phyloP scores from a whole-genome alignment of 1,140 invertebrate genomes.

The Psilanteris sp. region DNA sequence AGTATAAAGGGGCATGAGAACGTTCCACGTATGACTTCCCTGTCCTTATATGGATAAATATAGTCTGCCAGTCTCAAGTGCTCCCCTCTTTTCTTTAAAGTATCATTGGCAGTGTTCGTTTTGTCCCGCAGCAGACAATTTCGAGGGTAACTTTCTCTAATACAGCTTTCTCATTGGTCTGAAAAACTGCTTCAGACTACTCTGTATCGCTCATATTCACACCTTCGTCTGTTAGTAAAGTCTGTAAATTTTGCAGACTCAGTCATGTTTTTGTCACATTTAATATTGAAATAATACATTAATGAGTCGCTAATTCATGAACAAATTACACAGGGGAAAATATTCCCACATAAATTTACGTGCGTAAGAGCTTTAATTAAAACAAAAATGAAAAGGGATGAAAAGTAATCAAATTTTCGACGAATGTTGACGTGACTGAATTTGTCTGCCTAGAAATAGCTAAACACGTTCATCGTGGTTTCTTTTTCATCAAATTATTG shows the following conservation, averaged over 20 bases:
- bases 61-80: slow-evolving; percentile 65
- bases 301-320: slow-evolving; percentile 51
- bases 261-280: slow-evolving; percentile 45
- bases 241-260: slow-evolving; percentile 46
- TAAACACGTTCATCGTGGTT: slow-evolving; percentile 3
- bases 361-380: slow-evolving; percentile 45
- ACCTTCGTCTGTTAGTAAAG: slow-evolving; percentile 55
- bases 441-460: slow-evolving; percentile 4
- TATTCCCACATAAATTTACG: slow-evolving; percentile 34
- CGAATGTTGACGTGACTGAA: slow-evolving; percentile 14
- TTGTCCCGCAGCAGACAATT: slow-evolving; percentile 66
- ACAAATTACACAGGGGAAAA: slow-evolving; percentile 46
- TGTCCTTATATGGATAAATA: slow-evolving; percentile 61
- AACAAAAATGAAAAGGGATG: slow-evolving; percentile 38
- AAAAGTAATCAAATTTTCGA: slow-evolving; percentile 45
- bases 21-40: slow-evolving; percentile 57
- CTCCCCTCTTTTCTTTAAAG: slow-evolving; percentile 65
- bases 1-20: slow-evolving; percentile 45
- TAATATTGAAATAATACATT: slow-evolving; percentile 61
- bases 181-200: slow-evolving; percentile 62
- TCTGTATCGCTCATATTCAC: slow-evolving; percentile 59
- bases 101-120: slow-evolving; percentile 66
- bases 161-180: slow-evolving; percentile 59
- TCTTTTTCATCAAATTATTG: slow-evolving; percentile 12
- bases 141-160: slow-evolving; percentile 65